Evolutionary conservation across 2,797 vertebrate species (phyloP).

Genomic region (Tolypeutes matacus): DNA sequence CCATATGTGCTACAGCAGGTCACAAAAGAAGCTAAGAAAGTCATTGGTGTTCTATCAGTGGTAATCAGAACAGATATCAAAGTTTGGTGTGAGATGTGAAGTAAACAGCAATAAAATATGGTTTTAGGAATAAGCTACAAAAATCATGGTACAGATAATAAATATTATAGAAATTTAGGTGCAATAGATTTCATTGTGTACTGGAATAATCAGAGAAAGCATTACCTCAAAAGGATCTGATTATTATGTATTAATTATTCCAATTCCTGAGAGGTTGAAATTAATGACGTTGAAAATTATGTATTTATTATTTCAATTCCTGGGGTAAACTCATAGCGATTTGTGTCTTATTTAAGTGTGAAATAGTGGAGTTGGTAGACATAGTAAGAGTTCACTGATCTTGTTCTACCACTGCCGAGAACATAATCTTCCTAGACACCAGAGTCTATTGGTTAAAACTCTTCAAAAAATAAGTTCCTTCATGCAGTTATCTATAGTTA

Average conservation of each 20-base stretch:
- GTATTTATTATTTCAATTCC: not conserved
- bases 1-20: not conserved
- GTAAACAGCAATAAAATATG: constrained; percentile 4
- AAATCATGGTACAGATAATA: not conserved
- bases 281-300: not conserved
- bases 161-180: not conserved
- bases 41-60: not conserved
- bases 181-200: not conserved
- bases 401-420: not conserved
- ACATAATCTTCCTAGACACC: not conserved
- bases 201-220: not conserved
- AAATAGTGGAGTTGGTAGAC: not conserved
- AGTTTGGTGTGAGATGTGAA: not conserved
- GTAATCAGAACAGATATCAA: not conserved
- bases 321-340: not conserved
- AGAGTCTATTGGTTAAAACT: not conserved
- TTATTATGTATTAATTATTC: not conserved
- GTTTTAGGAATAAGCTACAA: constrained; percentile 3
- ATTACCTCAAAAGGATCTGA: not conserved
- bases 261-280: not conserved
- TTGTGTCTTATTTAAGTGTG: not conserved
- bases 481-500: not conserved
- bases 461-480: not conserved
- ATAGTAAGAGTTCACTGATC: not conserved
- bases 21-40: constrained; percentile 13